Evolutionary conservation across 2,797 vertebrate genomes (phyloP).

Genomic region (Sebastiscus albofasciatus): DNA sequence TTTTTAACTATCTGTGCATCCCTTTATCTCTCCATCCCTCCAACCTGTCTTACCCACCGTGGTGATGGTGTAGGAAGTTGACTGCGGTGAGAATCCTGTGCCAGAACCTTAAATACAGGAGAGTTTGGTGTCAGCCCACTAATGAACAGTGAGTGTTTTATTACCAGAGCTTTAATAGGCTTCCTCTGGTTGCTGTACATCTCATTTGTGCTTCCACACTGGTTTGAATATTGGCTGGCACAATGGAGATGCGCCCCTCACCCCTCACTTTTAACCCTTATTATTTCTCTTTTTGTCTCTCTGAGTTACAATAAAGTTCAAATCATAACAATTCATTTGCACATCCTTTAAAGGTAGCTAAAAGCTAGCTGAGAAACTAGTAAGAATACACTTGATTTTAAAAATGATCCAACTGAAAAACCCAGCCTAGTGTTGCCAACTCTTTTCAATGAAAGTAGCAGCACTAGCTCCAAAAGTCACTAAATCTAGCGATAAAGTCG

Average conservation of each 20-base stretch:
- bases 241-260: neutral
- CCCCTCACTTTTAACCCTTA: neutral
- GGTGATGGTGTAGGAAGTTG: conserved; percentile 17
- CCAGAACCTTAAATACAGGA: conserved; percentile 57
- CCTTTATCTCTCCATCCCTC: conserved; percentile 51
- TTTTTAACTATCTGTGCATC: conserved; percentile 40
- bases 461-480: no score
- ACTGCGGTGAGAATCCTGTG: conserved; percentile 19
- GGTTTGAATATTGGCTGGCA: conserved; percentile 14
- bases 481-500: no score
- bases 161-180: conserved; percentile 47
- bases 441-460: no score
- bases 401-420: no score
- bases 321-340: neutral
- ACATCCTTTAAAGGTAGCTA: neutral
- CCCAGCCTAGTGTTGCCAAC: no score
- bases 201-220: conserved; percentile 37
- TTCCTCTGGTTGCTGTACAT: conserved; percentile 36
- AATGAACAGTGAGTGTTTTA: conserved; percentile 58
- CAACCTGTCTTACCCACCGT: conserved; percentile 21
- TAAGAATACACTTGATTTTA: no score
- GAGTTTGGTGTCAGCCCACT: conserved; percentile 40
- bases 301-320: neutral
- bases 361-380: no score
- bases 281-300: neutral